Percentiles rank a stretch among this genome's conserved stretches.
phyloP scores from a whole-genome alignment of 2,797 vertebrate genomes.

The Microctenopoma steveboyesi region DNA sequence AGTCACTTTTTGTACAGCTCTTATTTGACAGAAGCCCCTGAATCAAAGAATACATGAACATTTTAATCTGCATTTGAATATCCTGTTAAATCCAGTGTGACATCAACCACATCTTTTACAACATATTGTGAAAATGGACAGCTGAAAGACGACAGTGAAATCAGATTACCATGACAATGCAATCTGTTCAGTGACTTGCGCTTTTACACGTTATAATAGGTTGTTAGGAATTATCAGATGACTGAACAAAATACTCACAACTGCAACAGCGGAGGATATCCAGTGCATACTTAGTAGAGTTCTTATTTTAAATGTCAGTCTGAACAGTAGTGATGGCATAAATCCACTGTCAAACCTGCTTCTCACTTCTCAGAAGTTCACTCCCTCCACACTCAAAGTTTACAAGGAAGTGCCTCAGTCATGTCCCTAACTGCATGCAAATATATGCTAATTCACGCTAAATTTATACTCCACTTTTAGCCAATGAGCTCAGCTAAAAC shows the following conservation, averaged over 20 bases:
- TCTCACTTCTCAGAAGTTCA: constrained; percentile 29
- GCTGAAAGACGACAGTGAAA: constrained; percentile 66
- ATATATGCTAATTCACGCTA: constrained; percentile 65
- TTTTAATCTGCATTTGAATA: constrained; percentile 27
- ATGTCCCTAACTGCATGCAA: constrained; percentile 60
- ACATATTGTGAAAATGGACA: constrained; percentile 39
- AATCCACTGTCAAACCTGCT: constrained; percentile 21
- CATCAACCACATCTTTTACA: constrained; percentile 35
- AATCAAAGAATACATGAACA: constrained; percentile 7
- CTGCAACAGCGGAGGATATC: constrained; percentile 1
- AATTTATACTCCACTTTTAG: constrained; percentile 60
- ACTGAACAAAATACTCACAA: constrained; percentile 20
- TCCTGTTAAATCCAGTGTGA: constrained; percentile 30
- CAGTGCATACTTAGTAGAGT: not conserved
- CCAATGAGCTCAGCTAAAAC: constrained; percentile 63
- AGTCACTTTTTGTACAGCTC: not conserved
- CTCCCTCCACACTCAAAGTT: constrained; percentile 23
- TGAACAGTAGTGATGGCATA: not conserved
- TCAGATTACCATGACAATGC: constrained; percentile 64
- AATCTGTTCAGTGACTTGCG: constrained; percentile 59
- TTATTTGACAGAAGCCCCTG: constrained; percentile 2
- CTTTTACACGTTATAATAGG: constrained; percentile 34
- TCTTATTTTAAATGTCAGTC: constrained; percentile 6
- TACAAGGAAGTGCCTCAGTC: constrained; percentile 22
- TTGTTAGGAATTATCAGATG: constrained; percentile 48